Percentiles rank a stretch among this genome's conserved stretches.
These are phyloP conservation scores for Machimus rusticus DNA, from an alignment of 2,888 invertebrate genomes.

Conservation along the genomic window DNA sequence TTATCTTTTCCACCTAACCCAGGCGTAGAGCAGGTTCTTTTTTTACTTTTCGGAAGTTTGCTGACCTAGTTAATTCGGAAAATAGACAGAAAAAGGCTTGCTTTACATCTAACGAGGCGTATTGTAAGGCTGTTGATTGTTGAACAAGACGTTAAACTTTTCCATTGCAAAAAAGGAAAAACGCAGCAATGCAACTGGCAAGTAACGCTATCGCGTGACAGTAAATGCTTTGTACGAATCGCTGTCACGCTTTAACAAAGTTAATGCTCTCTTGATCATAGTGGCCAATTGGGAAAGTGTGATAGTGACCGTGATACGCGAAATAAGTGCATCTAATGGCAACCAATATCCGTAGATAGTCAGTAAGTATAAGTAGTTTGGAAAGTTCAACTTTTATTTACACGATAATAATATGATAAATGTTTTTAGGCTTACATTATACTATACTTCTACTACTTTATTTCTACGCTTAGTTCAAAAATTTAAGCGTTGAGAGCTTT, in stretches of 20 bases:
- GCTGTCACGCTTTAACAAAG: background rate
- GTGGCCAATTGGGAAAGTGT: background rate
- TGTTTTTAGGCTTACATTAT: too few relatives aligned
- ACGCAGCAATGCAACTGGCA: background rate
- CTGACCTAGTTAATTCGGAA: background rate
- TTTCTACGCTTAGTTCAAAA: too few relatives aligned
- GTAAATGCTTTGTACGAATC: background rate
- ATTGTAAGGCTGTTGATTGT: background rate
- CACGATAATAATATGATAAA: too few relatives aligned
- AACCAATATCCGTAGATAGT: background rate
- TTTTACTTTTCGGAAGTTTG: background rate
- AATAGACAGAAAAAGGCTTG: background rate
- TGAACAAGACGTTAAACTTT: background rate
- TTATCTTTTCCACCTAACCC: background rate
- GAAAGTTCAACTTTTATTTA: too few relatives aligned
- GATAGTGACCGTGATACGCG: background rate
- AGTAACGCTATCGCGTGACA: background rate
- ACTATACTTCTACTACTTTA: too few relatives aligned
- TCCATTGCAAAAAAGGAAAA: background rate
- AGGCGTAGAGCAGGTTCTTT: background rate
- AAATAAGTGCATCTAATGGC: background rate
- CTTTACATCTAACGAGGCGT: background rate
- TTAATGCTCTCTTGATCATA: background rate
- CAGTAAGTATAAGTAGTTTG: background rate
- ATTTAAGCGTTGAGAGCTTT: too few relatives aligned